These are phyloP conservation scores for Pipistrellus kuhlii DNA, from an alignment of 2,797 vertebrate species.

Conservation along the genomic window DNA sequence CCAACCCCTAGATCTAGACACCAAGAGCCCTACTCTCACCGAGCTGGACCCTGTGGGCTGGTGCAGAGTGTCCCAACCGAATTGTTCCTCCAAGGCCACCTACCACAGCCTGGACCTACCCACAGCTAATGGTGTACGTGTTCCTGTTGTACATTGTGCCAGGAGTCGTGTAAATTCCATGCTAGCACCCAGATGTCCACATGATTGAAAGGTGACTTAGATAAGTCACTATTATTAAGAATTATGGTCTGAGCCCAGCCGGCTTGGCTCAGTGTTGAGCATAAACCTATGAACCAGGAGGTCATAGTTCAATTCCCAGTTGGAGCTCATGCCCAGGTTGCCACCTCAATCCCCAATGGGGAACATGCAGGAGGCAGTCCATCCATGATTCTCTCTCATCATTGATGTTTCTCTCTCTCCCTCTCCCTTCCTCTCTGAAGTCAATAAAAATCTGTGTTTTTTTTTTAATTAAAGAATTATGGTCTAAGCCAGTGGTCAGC, in stretches of 20 bases:
- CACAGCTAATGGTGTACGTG: too few species aligned
- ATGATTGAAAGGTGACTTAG: not conserved
- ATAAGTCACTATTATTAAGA: not conserved
- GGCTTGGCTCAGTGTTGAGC: not conserved
- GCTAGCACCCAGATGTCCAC: not conserved
- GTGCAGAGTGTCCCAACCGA: accelerated
- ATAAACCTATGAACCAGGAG: not conserved
- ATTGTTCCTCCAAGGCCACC: not conserved
- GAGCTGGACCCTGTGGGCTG: not conserved
- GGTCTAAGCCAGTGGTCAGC: not conserved
- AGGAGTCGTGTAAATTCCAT: not conserved
- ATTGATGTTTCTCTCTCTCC: not conserved
- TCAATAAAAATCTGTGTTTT: not conserved
- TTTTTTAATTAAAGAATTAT: not conserved
- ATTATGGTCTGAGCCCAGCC: not conserved
- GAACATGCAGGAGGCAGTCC: not conserved
- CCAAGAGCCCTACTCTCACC: not conserved
- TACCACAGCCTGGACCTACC: not conserved
- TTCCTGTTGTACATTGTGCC: accelerated
- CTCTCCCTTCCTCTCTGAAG: not conserved
- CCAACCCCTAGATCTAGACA: not conserved
- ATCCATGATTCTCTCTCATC: not conserved
- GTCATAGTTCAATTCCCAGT: not conserved
- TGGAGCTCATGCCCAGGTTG: not conserved
- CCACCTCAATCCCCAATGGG: not conserved